Evolutionary conservation across 1,140 invertebrate genomes (phyloP), one percentile per base, ranked within the genome.

Genomic region (Zaprionus tsacasi): DNA sequence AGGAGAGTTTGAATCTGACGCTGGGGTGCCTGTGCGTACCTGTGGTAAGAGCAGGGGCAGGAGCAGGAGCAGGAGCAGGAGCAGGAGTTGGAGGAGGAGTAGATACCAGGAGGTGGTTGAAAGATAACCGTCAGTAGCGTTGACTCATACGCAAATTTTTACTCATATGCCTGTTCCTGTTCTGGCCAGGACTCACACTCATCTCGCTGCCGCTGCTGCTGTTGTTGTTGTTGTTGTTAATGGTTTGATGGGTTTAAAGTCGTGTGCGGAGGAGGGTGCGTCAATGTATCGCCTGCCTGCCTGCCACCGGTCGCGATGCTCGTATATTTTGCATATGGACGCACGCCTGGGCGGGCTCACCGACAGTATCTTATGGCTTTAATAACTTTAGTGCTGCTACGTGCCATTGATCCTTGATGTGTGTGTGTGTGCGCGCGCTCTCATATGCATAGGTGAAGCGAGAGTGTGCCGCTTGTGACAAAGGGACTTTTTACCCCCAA

Each of bases 111-210:
- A 66, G 81, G 81, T 85, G 81, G 81, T 85, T 83, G 81, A 85
- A 85, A 85, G 81, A 87, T 80, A 87, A 79, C 70, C 80, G 83
- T 80, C 77, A 68, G 54, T 82, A 54, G 55, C 68, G 80, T 87
- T 88, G 83, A 88, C 83, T 87, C 83, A 88, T 87, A 87, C 83
- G 83, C 83, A 87, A 88, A 88, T 87, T 87, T 87, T 82, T 88
- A 83, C 82, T 82, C 82, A 82, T 70, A 88, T 78, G 82, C 55
- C 50, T 27, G 50, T 40, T 40, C 36, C 57, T 57, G 30, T 38
- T 21, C 27, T 38, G 50, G 36, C 65, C 13, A 36, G 33, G n/a
- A 40, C 6, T 40, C 27, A 21, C 50, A 36, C 15, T 45, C 17
- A 43, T 70, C 21, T 21, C 21, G 54, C 48, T 77, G 58, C 43